These are phyloP conservation scores for Epistrophe eligans DNA, from an alignment of 2,888 invertebrate genomes.

Conservation along the genomic window DNA sequence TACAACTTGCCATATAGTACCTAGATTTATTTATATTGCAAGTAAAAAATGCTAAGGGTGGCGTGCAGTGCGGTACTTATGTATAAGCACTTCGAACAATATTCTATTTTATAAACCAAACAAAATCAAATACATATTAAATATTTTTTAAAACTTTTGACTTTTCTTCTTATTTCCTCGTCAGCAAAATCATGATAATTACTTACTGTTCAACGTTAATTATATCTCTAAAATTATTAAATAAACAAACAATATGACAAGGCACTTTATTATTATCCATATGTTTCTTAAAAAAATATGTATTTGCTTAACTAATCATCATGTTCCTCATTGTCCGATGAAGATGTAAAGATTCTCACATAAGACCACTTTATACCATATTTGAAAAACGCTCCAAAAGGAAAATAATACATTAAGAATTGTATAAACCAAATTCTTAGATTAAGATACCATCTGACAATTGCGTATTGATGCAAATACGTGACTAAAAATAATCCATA, in stretches of 20 bases:
- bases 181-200: too few species aligned
- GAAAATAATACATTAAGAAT: constrained; percentile 88
- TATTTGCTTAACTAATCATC: constrained; percentile 76
- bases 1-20: too few species aligned
- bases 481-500: constrained; percentile 81
- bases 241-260: not conserved
- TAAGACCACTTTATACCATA: constrained; percentile 87
- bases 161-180: too few species aligned
- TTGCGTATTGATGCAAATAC: constrained; percentile 83
- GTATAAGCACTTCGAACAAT: too few species aligned
- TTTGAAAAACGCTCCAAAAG: constrained; percentile 88
- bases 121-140: too few species aligned
- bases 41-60: too few species aligned
- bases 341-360: constrained; percentile 85
- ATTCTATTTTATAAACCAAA: too few species aligned
- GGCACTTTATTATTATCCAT: constrained; percentile 5
- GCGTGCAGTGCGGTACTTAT: too few species aligned
- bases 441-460: constrained; percentile 87
- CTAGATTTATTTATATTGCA: too few species aligned
- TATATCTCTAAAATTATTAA: not conserved
- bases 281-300: not conserved
- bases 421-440: constrained; percentile 86
- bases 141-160: too few species aligned
- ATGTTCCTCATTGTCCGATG: constrained; percentile 73
- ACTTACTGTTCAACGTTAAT: too few species aligned